Evolutionary conservation across 2,888 invertebrate genomes (phyloP).

Genomic region (Entomobrya proxima): DNA sequence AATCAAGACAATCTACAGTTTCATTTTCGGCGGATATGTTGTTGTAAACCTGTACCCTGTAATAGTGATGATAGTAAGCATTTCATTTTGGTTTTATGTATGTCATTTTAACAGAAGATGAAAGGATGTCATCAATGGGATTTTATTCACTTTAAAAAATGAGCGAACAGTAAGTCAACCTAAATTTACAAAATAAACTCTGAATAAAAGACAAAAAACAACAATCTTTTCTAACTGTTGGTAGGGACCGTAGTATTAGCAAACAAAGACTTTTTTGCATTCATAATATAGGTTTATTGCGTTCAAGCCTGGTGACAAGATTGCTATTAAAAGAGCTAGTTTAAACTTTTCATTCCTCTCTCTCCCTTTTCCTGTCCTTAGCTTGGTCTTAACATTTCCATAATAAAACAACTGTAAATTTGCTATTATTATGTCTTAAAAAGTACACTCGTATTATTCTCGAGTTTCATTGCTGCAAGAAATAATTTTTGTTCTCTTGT

Average conservation of each 20-base stretch:
- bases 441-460: neutral
- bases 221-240: too few species aligned
- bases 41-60: neutral
- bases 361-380: slow-evolving; percentile 20
- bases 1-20: slow-evolving; percentile 22
- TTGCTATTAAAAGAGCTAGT: neutral
- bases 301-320: neutral
- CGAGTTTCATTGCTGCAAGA: slow-evolving; percentile 27
- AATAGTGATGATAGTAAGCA: too few species aligned
- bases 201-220: neutral
- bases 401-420: slow-evolving; percentile 62
- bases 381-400: slow-evolving; percentile 48
- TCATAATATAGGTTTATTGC: neutral
- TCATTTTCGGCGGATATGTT: slow-evolving; percentile 2
- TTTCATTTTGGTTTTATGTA: neutral
- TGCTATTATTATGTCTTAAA: slow-evolving; percentile 56
- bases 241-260: too few species aligned
- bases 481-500: neutral
- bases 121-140: neutral
- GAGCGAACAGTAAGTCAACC: slow-evolving; percentile 21
- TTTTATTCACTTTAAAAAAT: neutral
- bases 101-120: slow-evolving; percentile 34
- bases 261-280: neutral
- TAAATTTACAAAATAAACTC: slow-evolving; percentile 20
- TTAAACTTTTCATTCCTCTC: neutral